Evolutionary conservation across 2,888 invertebrate species (phyloP), one percentile per base, ranked within the genome.

Genomic region (Chalcosyrphus nemorum): DNA sequence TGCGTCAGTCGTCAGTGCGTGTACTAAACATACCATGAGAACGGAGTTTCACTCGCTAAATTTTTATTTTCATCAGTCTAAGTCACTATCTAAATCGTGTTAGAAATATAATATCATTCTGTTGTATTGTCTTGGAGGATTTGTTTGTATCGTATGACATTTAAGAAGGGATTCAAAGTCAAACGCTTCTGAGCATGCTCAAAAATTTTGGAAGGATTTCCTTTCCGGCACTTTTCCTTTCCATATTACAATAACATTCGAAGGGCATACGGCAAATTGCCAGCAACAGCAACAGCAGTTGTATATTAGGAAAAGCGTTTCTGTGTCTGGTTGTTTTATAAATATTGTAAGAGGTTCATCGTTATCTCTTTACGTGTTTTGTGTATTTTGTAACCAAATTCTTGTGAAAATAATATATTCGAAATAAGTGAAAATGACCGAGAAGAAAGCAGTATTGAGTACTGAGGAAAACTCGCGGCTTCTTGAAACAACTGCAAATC

Each of bases 391-490:
- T 47, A 24, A 57, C 32, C 24, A 24, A 47, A 29, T 4, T 35
- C 4, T 24, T 17, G 50, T 52, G 35, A 17, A n/a, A 52, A 35
- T 61, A 61, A 68, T 11, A 57, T 17, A 27, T 47, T 43, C 59
- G 32, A 50, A 57, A 59, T 45, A 54, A 45, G 21, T 45, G 32
- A 75, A 43, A 19, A 84, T 84, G 82, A 57, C 82, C 29, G 82
- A 84, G 29, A 78, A 68, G 24, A 88, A 87, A 43, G 87, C 87
- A 59, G 78, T 87, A 56, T 87, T 87, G 66, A 88, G 66, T 57
- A 89, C 87, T 32, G 90, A 91, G 87, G 90, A 90, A 87, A 89
- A 89, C 87, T 90, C 91, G 75, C 90, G 90, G 81, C 88, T 90
- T 70, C 87, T 90, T 87, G 90, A 91, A 86, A 87, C 90, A 47